A percentile compares a stretch with the other conserved stretches of the same genome.
Conservation (phyloP, 2,113 vertebrate species). For the Embiotoca jacksoni region DNA sequence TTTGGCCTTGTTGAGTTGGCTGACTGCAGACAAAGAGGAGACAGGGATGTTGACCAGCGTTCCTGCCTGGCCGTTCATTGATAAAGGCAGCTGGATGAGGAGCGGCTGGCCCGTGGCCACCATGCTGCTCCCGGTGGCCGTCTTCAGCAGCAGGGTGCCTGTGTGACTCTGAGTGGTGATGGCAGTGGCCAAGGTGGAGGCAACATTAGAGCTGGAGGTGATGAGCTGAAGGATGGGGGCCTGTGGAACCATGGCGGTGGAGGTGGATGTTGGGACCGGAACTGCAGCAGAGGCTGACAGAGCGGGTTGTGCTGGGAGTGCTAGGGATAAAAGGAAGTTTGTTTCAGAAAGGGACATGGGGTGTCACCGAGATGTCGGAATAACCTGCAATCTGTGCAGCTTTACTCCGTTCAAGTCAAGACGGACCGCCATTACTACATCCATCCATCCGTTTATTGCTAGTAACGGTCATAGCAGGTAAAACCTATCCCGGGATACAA, state of each 20-base stretch:
- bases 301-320: conserved; percentile 37
- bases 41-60: conserved; percentile 82
- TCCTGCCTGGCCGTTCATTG: conserved; percentile 79
- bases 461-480: no score
- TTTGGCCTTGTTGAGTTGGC: conserved; percentile 79
- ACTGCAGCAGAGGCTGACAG: background rate
- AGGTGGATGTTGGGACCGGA: conserved; percentile 50
- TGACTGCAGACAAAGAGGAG: conserved; percentile 77
- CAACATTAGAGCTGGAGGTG: conserved; percentile 73
- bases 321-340: background rate
- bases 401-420: background rate
- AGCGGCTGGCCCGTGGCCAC: conserved; percentile 78
- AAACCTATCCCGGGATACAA: no score
- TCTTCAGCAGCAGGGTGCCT: conserved; percentile 81
- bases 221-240: conserved; percentile 81
- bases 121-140: conserved; percentile 62
- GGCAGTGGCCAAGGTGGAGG: conserved; percentile 59
- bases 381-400: background rate
- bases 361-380: background rate
- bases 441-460: background rate
- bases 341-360: background rate
- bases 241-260: conserved; percentile 74
- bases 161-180: conserved; percentile 77
- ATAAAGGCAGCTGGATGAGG: conserved; percentile 84
- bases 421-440: no score